Evolutionary conservation across 2,888 invertebrate genomes (phyloP).

Genomic region (Phyllotreta cruciferae): DNA sequence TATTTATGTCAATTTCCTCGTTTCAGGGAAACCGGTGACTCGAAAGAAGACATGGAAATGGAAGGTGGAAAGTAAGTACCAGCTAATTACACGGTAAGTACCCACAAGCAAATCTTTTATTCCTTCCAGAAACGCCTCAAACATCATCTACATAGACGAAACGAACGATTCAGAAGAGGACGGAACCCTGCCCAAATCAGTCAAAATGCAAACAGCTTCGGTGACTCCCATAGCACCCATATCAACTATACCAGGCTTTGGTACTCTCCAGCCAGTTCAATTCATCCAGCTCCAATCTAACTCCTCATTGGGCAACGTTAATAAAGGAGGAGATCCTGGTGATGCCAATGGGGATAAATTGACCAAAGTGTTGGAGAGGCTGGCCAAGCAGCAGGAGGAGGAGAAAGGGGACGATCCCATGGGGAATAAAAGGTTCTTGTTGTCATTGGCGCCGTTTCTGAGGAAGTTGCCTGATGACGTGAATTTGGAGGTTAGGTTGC

Average conservation of each 20-base stretch:
- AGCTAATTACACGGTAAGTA: neutral
- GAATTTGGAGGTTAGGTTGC: constrained; percentile 51
- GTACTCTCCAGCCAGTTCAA: constrained; percentile 34
- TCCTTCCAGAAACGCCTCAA: constrained; percentile 29
- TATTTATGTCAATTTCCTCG: no score
- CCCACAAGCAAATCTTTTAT: neutral
- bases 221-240: constrained; percentile 16
- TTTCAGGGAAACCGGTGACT: constrained; percentile 18
- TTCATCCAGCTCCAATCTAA: constrained; percentile 42
- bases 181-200: constrained; percentile 8
- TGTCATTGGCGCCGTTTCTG: constrained; percentile 52
- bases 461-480: constrained; percentile 51
- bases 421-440: constrained; percentile 51
- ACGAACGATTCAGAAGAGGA: constrained; percentile 32
- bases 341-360: constrained; percentile 20
- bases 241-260: constrained; percentile 15
- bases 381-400: constrained; percentile 46
- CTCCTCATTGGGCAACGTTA: constrained; percentile 15
- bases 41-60: constrained; percentile 30
- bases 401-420: constrained; percentile 48
- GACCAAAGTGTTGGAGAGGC: constrained; percentile 42
- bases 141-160: constrained; percentile 40
- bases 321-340: constrained; percentile 23
- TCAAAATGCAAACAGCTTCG: constrained; percentile 18
- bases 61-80: constrained; percentile 27